Conservation (phyloP, 2,797 vertebrate genomes). For the Sylvia borin region DNA sequence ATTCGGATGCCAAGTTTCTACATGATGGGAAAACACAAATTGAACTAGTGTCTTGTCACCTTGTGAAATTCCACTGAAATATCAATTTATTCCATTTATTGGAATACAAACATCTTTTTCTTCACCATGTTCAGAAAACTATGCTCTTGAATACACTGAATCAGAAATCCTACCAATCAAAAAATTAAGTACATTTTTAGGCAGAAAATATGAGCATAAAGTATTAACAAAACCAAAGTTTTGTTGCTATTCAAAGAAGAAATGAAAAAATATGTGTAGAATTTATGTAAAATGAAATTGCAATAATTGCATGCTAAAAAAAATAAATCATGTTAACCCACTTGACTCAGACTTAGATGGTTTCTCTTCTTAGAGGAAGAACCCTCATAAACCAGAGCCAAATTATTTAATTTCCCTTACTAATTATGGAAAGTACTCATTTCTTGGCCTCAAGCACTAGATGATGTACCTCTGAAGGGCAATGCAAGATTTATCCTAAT, state of each 20-base stretch:
- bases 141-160: neutral
- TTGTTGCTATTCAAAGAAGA: neutral
- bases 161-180: conserved; percentile 5
- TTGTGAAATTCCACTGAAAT: conserved; percentile 24
- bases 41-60: conserved; percentile 5
- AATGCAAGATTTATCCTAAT: conserved; percentile 65
- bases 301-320: conserved; percentile 58
- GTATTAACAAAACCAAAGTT: neutral
- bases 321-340: conserved; percentile 64
- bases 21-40: neutral
- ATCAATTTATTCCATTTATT: neutral
- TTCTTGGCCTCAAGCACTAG: conserved; percentile 69
- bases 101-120: neutral
- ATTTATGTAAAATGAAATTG: conserved; percentile 55
- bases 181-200: conserved; percentile 11
- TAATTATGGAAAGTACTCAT: conserved; percentile 74
- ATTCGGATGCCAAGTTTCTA: neutral
- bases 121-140: neutral
- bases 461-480: conserved; percentile 67
- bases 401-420: conserved; percentile 75
- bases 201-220: conserved; percentile 17
- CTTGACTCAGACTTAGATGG: conserved; percentile 55
- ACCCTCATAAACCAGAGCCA: conserved; percentile 57
- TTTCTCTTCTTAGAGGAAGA: conserved; percentile 55
- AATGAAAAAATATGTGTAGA: neutral